phyloP scores from a whole-genome alignment of 2,797 vertebrate species.

The Urosaurus nigricauda region DNA sequence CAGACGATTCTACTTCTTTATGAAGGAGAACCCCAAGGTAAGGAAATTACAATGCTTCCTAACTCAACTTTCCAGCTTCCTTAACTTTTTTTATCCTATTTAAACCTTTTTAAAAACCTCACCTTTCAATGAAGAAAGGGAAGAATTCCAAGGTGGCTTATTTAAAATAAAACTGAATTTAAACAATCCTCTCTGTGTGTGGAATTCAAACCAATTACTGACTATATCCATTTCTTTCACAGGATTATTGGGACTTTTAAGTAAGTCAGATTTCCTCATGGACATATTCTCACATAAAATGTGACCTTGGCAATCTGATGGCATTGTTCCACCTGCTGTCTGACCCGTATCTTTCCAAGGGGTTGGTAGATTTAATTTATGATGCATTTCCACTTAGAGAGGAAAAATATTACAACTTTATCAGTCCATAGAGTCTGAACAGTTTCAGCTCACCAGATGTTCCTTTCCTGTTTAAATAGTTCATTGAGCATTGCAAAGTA shows the following conservation, averaged over 20 bases:
- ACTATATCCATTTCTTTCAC: background rate
- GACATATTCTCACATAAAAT: constrained; percentile 17
- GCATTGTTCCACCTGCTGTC: constrained; percentile 45
- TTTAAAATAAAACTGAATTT: too few species aligned
- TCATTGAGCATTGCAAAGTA: constrained; percentile 59
- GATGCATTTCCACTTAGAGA: constrained; percentile 59
- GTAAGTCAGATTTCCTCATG: background rate
- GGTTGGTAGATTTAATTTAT: constrained; percentile 60
- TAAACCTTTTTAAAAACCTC: too few species aligned
- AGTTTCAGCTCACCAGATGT: constrained; percentile 72
- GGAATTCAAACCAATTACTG: background rate
- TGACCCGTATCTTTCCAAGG: constrained; percentile 54
- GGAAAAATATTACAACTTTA: constrained; percentile 58
- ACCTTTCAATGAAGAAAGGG: too few species aligned
- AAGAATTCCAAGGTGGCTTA: too few species aligned
- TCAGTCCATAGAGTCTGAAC: constrained; percentile 56
- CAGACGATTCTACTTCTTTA: background rate
- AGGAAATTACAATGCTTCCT: background rate
- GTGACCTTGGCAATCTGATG: constrained; percentile 65
- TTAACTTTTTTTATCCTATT: too few species aligned
- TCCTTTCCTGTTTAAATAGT: constrained; percentile 61
- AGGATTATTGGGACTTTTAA: background rate
- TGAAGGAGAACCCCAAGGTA: background rate
- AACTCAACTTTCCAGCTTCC: too few species aligned
- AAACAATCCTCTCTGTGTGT: too few species aligned